Evolutionary conservation across 2,797 vertebrate genomes (phyloP), one percentile per base, ranked within the genome.

Genomic region (Chiroxiphia lanceolata): DNA sequence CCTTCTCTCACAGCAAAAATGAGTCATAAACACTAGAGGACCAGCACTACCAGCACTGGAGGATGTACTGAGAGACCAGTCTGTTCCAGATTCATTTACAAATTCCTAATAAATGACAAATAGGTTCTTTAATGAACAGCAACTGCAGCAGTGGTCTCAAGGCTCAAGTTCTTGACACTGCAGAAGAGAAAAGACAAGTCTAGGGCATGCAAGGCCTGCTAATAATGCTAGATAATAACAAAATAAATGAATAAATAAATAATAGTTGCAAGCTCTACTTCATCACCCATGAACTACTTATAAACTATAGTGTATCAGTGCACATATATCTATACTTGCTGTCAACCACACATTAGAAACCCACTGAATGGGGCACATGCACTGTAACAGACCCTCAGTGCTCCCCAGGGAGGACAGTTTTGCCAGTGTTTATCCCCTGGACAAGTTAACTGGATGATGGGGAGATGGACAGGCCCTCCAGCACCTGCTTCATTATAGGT

Each of bases 321-420:
- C 40, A 63, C 13, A 15, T 42, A 14, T 42, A 22, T 63, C 53
- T 33, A 3, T 15, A 20, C 1, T 0, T 74, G 36, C 36, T 53
- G 31, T 13, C 63, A 81, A 33, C 9, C 23, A 21, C 36, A 15
- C 29, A 4, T 26, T 6, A 36, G 33, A 38, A 78, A 57, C 14
- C 56, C 25, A 8, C 31, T n/a, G 36, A 31, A 5, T 0, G 0
- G 19, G 47, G n/a, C 44, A 74, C 7, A 0, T 2, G 10, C 45
- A 3, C 25, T 26, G 22, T 54, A 25, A 50, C 12, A 38, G 42
- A 33, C 44, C 8, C 40, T 15, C n/a, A 6, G 47, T 14, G 36
- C 36, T 70, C 67, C 40, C 38, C 3, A 2, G 47, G 16, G 44
- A 54, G 67, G 44, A 27, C 22, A 21, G 9, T 16, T 31, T 19